Base-by-base conservation (phyloP, 2,113 vertebrate species). In the Meles meles region DNA sequence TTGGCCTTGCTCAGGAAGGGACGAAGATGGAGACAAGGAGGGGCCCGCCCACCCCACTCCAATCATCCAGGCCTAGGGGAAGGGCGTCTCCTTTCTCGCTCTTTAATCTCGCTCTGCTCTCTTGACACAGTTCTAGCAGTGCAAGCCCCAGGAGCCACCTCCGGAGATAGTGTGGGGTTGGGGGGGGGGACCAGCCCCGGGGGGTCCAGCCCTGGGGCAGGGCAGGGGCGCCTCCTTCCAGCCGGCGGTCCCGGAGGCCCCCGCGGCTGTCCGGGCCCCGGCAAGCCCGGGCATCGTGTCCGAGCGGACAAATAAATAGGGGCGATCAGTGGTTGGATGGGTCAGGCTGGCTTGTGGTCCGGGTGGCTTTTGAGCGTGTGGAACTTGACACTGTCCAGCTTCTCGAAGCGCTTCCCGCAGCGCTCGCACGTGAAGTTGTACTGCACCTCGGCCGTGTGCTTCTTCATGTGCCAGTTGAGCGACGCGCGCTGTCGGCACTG, bases 391-490 rank as follows among this genome's bases (percentile, higher is more conserved):
- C 99, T 99, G 98, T 99, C 99, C 92, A 99, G 98, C 96, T 99
- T 99, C 98, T 99, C 99, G 1, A 99, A 99, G 96, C 99, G 98
- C 97, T 99, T 99, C 80, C 99, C 99, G 1, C 99, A 99, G 98
- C 99, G 99, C 95, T 99, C 99, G 0, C 99, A 99, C 34, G 99
- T 99, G 99, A 99, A 99, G 98, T 99, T 99, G 98, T 99, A 99
- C 96, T 99, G 99, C 13, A 99, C 99, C 71, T 99, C 99, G 0
- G 99, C 98, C 0, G 98, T 99, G 98, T 99, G 99, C 59, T 99
- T 99, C 98, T 99, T 99, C 99, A 99, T 99, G 98, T 99, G 99
- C 99, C 99, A 99, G 97, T 99, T 99, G 37, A 99, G 99, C 0
- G 99, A 99, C 0, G 99, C 99, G 0, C 99, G 99, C 98, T 99